Evolutionary conservation across 30 jellyfish, hydroid and myxozoan species (phyloP).

Genomic region (Catostylus mosaicus): DNA sequence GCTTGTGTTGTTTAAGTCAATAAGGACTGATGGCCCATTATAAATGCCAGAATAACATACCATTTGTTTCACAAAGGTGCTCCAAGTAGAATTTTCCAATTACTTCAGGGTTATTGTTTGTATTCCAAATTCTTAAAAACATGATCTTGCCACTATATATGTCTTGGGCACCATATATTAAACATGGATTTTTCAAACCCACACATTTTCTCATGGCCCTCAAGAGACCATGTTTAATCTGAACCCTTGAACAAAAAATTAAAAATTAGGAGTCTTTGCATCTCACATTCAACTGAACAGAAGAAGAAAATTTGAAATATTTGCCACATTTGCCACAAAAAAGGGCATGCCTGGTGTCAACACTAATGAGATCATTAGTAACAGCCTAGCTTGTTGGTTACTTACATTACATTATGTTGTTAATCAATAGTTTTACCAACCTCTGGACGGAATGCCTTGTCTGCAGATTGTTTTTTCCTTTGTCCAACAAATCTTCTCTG

Average conservation of each 20-base stretch:
- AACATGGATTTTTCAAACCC: slow-evolving; percentile 17
- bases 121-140: slow-evolving; percentile 39
- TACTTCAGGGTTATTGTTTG: slow-evolving; percentile 41
- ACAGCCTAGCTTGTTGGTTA: neutral
- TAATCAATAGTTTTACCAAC: slow-evolving; percentile 2
- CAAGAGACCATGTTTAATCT: no score
- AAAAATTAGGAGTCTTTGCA: neutral
- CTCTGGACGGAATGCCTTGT: slow-evolving; percentile 16
- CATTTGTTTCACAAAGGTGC: slow-evolving; percentile 22
- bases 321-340: neutral
- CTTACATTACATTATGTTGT: neutral
- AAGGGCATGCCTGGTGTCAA: neutral
- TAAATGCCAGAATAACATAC: neutral
- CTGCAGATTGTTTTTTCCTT: slow-evolving; percentile 8
- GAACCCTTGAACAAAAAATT: no score
- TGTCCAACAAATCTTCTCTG: slow-evolving; percentile 25
- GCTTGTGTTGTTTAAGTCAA: no score
- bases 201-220: no score
- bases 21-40: neutral
- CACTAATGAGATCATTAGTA: neutral
- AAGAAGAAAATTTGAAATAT: no score
- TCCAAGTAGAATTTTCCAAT: slow-evolving; percentile 54
- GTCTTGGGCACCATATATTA: slow-evolving; percentile 49
- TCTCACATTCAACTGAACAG: neutral
- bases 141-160: slow-evolving; percentile 27